These are phyloP conservation scores for Hydractinia echinata DNA, from an alignment of 30 jellyfish, hydroid and myxozoan species.

Conservation along the genomic window DNA sequence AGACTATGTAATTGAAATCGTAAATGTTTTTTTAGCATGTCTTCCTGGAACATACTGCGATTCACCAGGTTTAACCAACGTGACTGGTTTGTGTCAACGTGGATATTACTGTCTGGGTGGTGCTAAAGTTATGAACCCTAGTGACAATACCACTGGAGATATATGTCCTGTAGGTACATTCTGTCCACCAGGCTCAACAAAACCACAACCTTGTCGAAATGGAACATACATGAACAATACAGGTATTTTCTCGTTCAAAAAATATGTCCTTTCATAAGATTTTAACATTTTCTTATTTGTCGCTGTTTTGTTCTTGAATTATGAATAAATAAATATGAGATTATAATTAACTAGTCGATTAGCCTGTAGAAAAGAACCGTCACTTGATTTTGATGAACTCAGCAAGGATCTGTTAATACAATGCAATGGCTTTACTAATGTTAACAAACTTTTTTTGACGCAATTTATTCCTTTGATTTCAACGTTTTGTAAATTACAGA, in stretches of 20 bases:
- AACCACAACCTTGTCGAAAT: conserved; percentile 65
- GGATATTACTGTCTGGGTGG: conserved; percentile 76
- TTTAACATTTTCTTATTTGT: not conserved
- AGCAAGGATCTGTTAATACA: too few relatives aligned
- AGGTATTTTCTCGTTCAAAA: conserved; percentile 72
- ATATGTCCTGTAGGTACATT: conserved; percentile 81
- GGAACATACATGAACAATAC: conserved; percentile 85
- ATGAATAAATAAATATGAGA: too few relatives aligned
- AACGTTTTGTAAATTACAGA: too few relatives aligned
- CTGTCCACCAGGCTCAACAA: conserved; percentile 62
- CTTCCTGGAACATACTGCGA: conserved; percentile 87
- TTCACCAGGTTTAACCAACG: conserved; percentile 61
- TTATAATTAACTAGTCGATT: too few relatives aligned
- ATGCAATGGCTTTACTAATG: too few relatives aligned
- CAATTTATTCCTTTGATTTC: too few relatives aligned
- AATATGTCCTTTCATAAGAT: not conserved
- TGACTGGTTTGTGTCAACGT: conserved; percentile 54
- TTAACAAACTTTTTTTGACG: too few relatives aligned
- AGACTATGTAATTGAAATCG: too few relatives aligned
- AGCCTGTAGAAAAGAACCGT: too few relatives aligned
- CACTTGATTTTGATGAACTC: too few relatives aligned
- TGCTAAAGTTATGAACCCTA: conserved; percentile 51
- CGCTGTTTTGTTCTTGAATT: not conserved
- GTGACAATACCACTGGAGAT: conserved; percentile 67
- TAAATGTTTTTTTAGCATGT: conserved; percentile 54